Evolutionary conservation across 2,113 vertebrate genomes (phyloP).

Genomic region (Melanostigma gelatinosum): DNA sequence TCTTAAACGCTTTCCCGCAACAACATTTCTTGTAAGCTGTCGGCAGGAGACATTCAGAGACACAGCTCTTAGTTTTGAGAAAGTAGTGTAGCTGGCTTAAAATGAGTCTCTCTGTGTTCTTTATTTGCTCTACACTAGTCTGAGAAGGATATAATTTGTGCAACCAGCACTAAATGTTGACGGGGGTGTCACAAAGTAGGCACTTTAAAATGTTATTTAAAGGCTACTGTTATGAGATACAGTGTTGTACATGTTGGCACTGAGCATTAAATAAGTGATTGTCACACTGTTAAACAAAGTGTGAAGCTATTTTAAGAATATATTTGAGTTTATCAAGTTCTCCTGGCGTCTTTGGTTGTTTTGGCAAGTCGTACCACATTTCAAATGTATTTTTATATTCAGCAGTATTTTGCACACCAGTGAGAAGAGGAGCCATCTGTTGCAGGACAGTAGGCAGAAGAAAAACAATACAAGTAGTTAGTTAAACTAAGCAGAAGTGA

Average conservation of each 20-base stretch:
- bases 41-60: background rate
- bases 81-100: background rate
- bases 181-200: background rate
- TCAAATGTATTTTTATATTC: background rate
- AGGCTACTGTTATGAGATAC: background rate
- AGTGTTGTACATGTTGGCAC: background rate
- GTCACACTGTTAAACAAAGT: slow-evolving; percentile 12
- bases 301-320: slow-evolving; percentile 14
- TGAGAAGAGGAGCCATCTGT: slow-evolving; percentile 51
- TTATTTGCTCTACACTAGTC: background rate
- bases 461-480: slow-evolving; percentile 59
- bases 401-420: slow-evolving; percentile 21
- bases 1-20: background rate
- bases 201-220: background rate
- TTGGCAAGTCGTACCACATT: background rate
- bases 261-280: slow-evolving; percentile 22
- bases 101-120: background rate
- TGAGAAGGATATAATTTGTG: background rate
- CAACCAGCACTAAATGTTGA: background rate
- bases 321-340: background rate
- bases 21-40: background rate
- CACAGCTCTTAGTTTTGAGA: background rate
- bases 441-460: slow-evolving; percentile 35
- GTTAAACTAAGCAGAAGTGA: slow-evolving; percentile 72
- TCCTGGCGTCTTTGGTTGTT: slow-evolving; percentile 15